Conservation (phyloP, 53 echinoderm and acorn worm genomes). For the Mesocentrotus franciscanus region DNA sequence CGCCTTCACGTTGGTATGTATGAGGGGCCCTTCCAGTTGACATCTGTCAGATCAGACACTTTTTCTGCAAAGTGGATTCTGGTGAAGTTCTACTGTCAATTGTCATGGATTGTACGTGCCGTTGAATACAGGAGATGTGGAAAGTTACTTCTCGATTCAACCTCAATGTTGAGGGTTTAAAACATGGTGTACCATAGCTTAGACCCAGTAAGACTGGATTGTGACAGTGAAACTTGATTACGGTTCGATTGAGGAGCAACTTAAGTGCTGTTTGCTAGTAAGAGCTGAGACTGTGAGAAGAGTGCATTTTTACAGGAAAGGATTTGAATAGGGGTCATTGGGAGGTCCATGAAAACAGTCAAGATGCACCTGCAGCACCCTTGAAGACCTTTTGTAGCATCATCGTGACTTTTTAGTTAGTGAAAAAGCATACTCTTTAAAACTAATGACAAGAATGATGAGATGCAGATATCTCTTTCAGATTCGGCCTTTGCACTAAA, state of each 20-base stretch:
- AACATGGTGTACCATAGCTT: background rate
- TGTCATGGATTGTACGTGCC: conserved; percentile 45
- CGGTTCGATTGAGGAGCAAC: background rate
- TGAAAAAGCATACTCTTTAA: background rate
- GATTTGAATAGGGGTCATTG: background rate
- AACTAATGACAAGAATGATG: background rate
- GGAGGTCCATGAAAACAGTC: background rate
- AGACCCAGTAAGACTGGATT: background rate
- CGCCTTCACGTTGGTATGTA: conserved; percentile 29
- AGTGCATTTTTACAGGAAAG: background rate
- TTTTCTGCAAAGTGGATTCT: conserved; percentile 29
- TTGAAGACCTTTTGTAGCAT: background rate
- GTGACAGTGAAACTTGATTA: conserved; percentile 20
- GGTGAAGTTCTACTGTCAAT: conserved; percentile 24
- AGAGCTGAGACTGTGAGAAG: background rate
- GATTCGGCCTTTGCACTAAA: background rate
- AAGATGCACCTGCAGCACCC: background rate
- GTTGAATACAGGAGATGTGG: background rate
- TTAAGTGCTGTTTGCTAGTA: background rate
- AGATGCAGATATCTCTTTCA: background rate
- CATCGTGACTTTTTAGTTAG: background rate
- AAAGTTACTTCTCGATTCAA: background rate
- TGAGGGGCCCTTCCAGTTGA: background rate
- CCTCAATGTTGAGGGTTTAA: background rate
- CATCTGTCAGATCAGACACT: conserved; percentile 32